phyloP scores from a whole-genome alignment of 2,113 vertebrate genomes.

The Bagarius yarrelli region DNA sequence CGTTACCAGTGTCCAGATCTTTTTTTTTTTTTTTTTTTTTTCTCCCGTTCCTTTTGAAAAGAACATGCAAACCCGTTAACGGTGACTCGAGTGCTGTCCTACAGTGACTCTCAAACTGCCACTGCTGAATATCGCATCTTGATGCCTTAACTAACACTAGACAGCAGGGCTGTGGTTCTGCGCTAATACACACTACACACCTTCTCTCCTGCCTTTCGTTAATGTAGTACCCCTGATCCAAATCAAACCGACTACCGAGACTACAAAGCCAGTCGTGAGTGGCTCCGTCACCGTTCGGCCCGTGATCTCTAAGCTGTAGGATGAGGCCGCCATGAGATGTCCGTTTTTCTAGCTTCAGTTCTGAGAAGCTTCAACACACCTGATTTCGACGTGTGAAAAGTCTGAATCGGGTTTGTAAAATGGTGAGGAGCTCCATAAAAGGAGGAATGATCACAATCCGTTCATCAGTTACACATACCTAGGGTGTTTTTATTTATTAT shows the following conservation, averaged over 20 bases:
- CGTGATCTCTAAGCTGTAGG: slow-evolving; percentile 38
- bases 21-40: not conserved
- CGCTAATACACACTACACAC: slow-evolving; percentile 47
- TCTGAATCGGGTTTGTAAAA: not conserved
- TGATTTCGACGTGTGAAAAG: not conserved
- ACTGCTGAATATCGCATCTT: slow-evolving; percentile 58
- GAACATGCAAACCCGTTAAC: slow-evolving; percentile 29
- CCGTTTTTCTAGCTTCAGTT: not conserved
- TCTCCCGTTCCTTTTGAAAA: not conserved
- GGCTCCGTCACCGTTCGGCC: slow-evolving; percentile 39
- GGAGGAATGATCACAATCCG: not conserved
- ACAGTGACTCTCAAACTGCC: slow-evolving; percentile 30
- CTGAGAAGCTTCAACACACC: slow-evolving; percentile 8
- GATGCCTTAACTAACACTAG: slow-evolving; percentile 73
- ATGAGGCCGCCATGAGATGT: slow-evolving; percentile 38
- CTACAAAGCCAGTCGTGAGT: not conserved
- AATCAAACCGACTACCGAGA: not conserved
- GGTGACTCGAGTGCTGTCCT: slow-evolving; percentile 13
- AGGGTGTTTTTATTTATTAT: slow-evolving; percentile 70
- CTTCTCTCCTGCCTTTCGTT: slow-evolving; percentile 28
- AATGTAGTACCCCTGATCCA: slow-evolving; percentile 9
- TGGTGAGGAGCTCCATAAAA: not conserved
- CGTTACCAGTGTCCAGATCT: not conserved
- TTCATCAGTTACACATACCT: not conserved
- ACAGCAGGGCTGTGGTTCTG: slow-evolving; percentile 41